Evolutionary conservation across 2,113 vertebrate species (phyloP).

Genomic region (Pontoporia blainvillei): DNA sequence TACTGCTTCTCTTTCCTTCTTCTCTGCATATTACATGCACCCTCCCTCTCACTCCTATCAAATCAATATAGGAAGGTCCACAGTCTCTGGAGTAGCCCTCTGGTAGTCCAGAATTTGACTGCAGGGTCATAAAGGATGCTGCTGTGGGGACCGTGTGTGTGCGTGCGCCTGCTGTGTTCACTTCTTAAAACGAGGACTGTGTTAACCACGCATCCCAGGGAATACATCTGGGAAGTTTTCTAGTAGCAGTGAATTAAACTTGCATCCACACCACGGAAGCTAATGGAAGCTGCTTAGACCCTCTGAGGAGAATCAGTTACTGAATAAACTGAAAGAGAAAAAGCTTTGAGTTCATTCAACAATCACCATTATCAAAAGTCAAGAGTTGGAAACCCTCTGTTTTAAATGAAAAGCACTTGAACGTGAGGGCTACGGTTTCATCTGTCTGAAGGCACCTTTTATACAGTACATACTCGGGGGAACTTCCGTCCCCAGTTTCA

Average conservation of each 20-base stretch:
- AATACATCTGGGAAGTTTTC: constrained; percentile 1
- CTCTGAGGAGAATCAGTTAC: neutral
- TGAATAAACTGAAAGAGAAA: constrained; percentile 36
- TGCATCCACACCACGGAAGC: neutral
- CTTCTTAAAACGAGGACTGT: neutral
- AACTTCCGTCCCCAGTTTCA: neutral
- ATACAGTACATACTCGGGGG: neutral
- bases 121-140: neutral
- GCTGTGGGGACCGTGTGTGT: neutral
- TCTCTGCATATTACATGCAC: neutral
- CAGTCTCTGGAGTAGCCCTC: neutral
- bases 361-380: neutral
- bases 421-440: neutral
- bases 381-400: neutral
- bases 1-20: neutral
- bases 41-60: neutral
- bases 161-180: neutral
- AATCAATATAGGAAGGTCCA: neutral
- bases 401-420: neutral
- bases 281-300: neutral
- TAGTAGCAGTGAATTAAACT: neutral
- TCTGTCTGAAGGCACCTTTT: neutral
- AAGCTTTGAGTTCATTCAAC: constrained; percentile 12
- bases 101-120: neutral
- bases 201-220: neutral